phyloP scores from a whole-genome alignment of 2,797 vertebrate genomes.

The Furcifer pardalis region DNA sequence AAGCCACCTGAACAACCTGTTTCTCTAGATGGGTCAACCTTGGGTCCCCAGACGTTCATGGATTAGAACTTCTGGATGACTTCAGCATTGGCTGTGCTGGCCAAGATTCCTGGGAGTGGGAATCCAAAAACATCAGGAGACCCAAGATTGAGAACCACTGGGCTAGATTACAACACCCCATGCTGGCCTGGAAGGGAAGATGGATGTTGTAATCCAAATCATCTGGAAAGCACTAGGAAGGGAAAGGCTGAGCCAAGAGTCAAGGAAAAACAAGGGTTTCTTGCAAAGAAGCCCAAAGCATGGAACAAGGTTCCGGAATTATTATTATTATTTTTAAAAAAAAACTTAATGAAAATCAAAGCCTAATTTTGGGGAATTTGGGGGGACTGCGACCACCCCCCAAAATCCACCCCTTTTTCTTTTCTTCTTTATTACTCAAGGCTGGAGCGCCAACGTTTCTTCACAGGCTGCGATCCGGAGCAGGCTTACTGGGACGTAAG shows the following conservation, averaged over 20 bases:
- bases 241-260: background rate
- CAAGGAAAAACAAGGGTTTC: background rate
- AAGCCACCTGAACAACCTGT: too few species aligned
- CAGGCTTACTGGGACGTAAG: background rate
- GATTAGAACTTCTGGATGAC: background rate
- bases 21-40: too few species aligned
- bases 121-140: background rate
- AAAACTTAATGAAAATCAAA: too few species aligned
- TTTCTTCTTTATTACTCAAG: background rate
- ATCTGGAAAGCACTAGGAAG: background rate
- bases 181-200: background rate
- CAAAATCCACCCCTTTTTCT: background rate
- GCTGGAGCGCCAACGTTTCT: background rate
- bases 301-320: too few species aligned
- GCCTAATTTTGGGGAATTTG: too few species aligned
- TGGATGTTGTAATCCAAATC: background rate
- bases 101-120: background rate
- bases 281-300: too few species aligned
- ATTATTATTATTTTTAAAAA: too few species aligned
- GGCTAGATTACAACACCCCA: background rate
- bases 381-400: background rate
- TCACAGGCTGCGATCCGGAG: background rate
- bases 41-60: too few species aligned
- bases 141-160: too few species aligned
- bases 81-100: background rate